Conservation (phyloP, 1,140 invertebrate species). For the Ceratosolen solmsi region DNA sequence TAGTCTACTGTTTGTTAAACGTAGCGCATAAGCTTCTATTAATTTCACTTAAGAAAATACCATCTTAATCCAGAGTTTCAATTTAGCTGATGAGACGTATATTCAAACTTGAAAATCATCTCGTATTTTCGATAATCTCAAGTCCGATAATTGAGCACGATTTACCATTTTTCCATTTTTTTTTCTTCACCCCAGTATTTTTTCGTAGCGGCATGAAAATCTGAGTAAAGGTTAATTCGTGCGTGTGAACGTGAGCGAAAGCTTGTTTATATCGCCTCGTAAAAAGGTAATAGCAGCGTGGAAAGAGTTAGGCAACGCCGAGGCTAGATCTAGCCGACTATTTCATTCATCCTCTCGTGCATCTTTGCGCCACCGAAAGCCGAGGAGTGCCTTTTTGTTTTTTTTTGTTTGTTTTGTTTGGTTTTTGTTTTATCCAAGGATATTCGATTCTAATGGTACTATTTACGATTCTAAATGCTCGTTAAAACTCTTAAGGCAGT, state of each 20-base stretch:
- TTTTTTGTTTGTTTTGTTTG: too few species aligned
- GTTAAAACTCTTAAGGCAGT: too few species aligned
- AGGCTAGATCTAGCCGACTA: too few species aligned
- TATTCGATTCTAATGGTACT: background rate
- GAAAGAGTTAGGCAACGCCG: background rate
- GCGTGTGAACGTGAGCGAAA: constrained; percentile 24
- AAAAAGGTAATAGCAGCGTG: background rate
- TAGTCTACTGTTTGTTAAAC: background rate
- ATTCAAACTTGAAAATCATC: constrained; percentile 10
- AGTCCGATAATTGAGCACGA: constrained; percentile 35
- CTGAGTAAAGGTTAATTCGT: constrained; percentile 36
- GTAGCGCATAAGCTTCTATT: background rate
- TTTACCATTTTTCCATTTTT: constrained; percentile 5
- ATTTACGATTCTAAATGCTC: background rate
- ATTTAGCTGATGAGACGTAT: constrained; percentile 9
- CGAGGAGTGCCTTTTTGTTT: background rate
- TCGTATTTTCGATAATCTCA: constrained; percentile 36
- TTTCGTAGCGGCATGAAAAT: constrained; percentile 50
- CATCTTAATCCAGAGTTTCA: constrained; percentile 4
- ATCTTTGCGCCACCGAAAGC: too few species aligned
- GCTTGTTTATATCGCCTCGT: constrained; percentile 47
- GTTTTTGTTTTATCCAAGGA: too few species aligned
- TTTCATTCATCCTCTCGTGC: too few species aligned
- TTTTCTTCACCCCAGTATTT: constrained; percentile 45
- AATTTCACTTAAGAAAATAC: constrained; percentile 25